Evolutionary conservation across 2,888 invertebrate genomes (phyloP), one percentile per base, ranked within the genome.

Genomic region (Maniola hyperantus): DNA sequence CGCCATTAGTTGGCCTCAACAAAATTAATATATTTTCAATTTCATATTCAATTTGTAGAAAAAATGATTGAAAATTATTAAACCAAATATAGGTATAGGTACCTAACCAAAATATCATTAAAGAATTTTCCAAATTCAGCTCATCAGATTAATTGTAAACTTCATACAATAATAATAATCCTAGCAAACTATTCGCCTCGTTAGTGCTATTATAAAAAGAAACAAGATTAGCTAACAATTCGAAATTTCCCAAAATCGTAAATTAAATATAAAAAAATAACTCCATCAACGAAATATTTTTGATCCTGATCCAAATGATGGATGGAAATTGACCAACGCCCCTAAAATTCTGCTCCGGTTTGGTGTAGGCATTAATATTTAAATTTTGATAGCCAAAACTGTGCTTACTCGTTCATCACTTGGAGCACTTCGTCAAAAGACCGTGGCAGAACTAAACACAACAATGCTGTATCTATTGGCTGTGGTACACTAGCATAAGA

Each of bases 381-480:
- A 74, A 72, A 73, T 73, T 74, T 74, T 72, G 77, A 75, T 78
- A 72, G 65, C 72, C 70, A 74, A 74, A 73, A 73, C 73, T 69
- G 73, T 70, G 72, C 71, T 73, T 70, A 73, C 69, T 71, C 71
- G 72, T 71, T 71, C 70, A 72, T 72, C 72, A 72, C 72, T 73
- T 73, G 72, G 70, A 69, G 67, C 70, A 74, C 72, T 73, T 71
- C 71, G 71, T 74, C 73, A 73, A 74, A 74, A 74, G 74, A 74
- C 74, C 72, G 71, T 68, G 66, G 69, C 69, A 72, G 71, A 71
- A 73, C 71, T 69, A 72, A 73, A 74, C 73, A 73, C 67, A 73
- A 74, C 72, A 74, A 72, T 73, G 71, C 66, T 71, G 72, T 73
- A 67, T 66, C 67, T 69, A 66, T 65, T 67, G 66, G 11, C 36